Conservation (phyloP, 1,140 invertebrate species). For the Trigoniulus corallinus region DNA sequence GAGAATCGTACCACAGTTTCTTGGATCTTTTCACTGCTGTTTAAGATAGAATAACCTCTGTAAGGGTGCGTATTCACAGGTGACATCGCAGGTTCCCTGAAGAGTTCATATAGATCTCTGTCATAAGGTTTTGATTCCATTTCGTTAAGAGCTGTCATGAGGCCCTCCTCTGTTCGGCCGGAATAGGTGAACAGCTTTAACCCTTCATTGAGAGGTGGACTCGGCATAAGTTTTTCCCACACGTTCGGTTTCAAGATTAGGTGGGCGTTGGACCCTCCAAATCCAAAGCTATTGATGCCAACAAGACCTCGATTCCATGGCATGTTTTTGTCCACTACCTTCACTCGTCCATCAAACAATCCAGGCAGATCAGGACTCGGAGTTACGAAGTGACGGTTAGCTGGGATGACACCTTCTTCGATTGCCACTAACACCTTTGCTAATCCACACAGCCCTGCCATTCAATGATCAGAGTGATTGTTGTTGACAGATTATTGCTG, state of each 20-base stretch:
- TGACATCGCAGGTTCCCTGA: neutral
- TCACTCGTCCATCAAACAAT: neutral
- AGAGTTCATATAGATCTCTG: neutral
- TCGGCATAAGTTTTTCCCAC: neutral
- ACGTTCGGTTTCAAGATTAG: slow-evolving; percentile 26
- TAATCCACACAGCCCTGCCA: slow-evolving; percentile 24
- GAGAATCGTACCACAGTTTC: no score
- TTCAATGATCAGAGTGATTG: neutral
- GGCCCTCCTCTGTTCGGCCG: slow-evolving; percentile 67
- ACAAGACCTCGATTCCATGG: slow-evolving; percentile 29
- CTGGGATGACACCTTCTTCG: slow-evolving; percentile 29
- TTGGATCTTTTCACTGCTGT: neutral
- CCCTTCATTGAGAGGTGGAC: neutral
- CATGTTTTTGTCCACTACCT: slow-evolving; percentile 24
- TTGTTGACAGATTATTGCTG: no score
- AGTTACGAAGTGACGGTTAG: slow-evolving; percentile 34
- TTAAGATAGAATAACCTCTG: neutral
- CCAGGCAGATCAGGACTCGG: slow-evolving; percentile 34
- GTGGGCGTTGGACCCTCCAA: slow-evolving; percentile 45
- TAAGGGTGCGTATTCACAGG: neutral
- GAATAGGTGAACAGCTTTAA: slow-evolving; percentile 47
- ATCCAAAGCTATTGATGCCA: slow-evolving; percentile 44
- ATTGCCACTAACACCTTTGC: slow-evolving; percentile 32
- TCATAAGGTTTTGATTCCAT: slow-evolving; percentile 15
- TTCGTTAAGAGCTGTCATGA: slow-evolving; percentile 42